These are phyloP conservation scores for Sinelater perroti DNA, from an alignment of 2,888 invertebrate species.

Conservation along the genomic window DNA sequence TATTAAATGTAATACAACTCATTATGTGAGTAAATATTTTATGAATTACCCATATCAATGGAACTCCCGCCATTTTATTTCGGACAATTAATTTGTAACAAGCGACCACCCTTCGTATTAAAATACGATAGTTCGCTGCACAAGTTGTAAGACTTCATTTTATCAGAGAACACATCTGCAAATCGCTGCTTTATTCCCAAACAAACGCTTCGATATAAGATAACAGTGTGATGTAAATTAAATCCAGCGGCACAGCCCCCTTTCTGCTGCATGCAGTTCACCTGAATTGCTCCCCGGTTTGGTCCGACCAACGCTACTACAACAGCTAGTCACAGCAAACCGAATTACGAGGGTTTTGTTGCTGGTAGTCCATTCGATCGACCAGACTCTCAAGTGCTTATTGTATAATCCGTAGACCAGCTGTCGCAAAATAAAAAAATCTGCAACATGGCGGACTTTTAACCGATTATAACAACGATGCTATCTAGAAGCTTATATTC, in stretches of 20 bases:
- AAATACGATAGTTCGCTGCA: conserved; percentile 38
- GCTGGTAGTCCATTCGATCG: conserved; percentile 42
- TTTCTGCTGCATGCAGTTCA: conserved; percentile 32
- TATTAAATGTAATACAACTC: no score
- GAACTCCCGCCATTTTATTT: conserved; percentile 39
- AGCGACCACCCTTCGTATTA: conserved; percentile 37
- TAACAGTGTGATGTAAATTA: conserved; percentile 39
- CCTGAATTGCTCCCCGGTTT: conserved; percentile 31
- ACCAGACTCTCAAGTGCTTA: conserved; percentile 47
- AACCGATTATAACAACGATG: no score
- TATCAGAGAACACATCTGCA: conserved; percentile 19
- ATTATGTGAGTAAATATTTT: no score
- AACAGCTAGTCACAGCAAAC: conserved; percentile 45
- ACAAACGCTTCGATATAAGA: conserved; percentile 33
- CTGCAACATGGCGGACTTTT: conserved; percentile 18
- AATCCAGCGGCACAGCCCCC: conserved; percentile 29
- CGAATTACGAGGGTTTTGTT: conserved; percentile 43
- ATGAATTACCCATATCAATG: no score
- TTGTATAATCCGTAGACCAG: conserved; percentile 44
- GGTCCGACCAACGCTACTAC: conserved; percentile 40
- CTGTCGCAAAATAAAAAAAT: conserved; percentile 42
- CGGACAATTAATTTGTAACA: conserved; percentile 35
- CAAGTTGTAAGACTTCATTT: conserved; percentile 22
- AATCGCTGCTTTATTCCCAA: conserved; percentile 8
- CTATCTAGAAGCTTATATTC: no score